Evolutionary conservation across 2,888 invertebrate species (phyloP).

Genomic region (Desoria tigrina): DNA sequence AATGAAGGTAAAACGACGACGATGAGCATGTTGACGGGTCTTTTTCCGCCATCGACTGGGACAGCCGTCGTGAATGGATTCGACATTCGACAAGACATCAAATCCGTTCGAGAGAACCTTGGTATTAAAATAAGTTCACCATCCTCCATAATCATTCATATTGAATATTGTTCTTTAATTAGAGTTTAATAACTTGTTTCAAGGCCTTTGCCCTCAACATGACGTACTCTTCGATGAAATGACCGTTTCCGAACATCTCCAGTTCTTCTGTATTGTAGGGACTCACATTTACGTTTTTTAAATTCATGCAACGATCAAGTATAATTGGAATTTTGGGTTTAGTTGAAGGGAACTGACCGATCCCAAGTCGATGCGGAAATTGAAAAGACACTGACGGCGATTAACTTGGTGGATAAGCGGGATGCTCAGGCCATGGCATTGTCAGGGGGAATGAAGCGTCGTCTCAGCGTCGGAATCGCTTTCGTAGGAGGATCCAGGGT

Average conservation of each 20-base stretch:
- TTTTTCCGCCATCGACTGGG: slow-evolving; percentile 71
- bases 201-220: slow-evolving; percentile 90
- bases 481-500: slow-evolving; percentile 66
- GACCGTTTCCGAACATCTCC: slow-evolving; percentile 76
- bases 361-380: slow-evolving; percentile 62
- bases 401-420: slow-evolving; percentile 68
- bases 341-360: slow-evolving; percentile 67
- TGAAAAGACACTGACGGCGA: slow-evolving; percentile 63
- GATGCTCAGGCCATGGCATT: slow-evolving; percentile 65
- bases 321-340: slow-evolving; percentile 56
- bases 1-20: slow-evolving; percentile 67
- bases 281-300: neutral
- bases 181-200: neutral
- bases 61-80: slow-evolving; percentile 71
- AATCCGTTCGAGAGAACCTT: slow-evolving; percentile 63
- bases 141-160: neutral
- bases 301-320: neutral
- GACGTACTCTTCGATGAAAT: slow-evolving; percentile 80
- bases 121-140: neutral
- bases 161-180: neutral
- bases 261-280: slow-evolving; percentile 67
- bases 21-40: slow-evolving; percentile 64
- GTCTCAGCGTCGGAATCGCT: slow-evolving; percentile 83
- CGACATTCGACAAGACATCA: slow-evolving; percentile 68
- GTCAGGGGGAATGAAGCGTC: slow-evolving; percentile 91